These are phyloP conservation scores for Cryptocephalus primarius DNA, from an alignment of 2,888 invertebrate genomes.

Conservation along the genomic window DNA sequence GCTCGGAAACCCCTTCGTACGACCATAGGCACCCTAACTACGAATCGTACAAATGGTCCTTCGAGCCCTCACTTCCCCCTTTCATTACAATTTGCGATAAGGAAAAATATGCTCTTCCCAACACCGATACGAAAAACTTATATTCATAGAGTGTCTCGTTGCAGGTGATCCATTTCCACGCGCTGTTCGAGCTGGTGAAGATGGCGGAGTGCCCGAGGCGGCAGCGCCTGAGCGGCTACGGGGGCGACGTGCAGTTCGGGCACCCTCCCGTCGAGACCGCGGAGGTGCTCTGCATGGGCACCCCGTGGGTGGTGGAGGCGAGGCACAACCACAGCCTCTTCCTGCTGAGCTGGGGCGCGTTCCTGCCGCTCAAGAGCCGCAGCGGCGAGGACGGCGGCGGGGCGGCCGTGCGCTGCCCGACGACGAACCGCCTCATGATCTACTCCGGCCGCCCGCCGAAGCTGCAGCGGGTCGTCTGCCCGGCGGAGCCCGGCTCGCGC, in stretches of 20 bases:
- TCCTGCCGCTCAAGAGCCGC: constrained; percentile 52
- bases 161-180: constrained; percentile 56
- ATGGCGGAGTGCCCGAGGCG: constrained; percentile 54
- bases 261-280: constrained; percentile 50
- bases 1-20: no score
- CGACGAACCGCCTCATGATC: constrained; percentile 67
- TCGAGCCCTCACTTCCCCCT: no score
- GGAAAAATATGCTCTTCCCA: no score
- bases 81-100: no score
- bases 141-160: no score
- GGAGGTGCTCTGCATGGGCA: constrained; percentile 56
- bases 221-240: constrained; percentile 50
- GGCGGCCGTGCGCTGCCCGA: constrained; percentile 54
- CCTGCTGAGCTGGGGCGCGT: constrained; percentile 72
- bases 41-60: no score
- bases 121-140: no score
- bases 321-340: constrained; percentile 71
- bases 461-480: constrained; percentile 56
- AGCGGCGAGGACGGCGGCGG: constrained; percentile 36
- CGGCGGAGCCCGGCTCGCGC: constrained; percentile 53
- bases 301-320: constrained; percentile 72
- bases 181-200: constrained; percentile 54
- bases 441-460: constrained; percentile 63
- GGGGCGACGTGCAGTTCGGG: constrained; percentile 55
- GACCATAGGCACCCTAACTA: no score